phyloP scores from a whole-genome alignment of 2,888 invertebrate genomes.

The Aphelenchoides bicaudatus region DNA sequence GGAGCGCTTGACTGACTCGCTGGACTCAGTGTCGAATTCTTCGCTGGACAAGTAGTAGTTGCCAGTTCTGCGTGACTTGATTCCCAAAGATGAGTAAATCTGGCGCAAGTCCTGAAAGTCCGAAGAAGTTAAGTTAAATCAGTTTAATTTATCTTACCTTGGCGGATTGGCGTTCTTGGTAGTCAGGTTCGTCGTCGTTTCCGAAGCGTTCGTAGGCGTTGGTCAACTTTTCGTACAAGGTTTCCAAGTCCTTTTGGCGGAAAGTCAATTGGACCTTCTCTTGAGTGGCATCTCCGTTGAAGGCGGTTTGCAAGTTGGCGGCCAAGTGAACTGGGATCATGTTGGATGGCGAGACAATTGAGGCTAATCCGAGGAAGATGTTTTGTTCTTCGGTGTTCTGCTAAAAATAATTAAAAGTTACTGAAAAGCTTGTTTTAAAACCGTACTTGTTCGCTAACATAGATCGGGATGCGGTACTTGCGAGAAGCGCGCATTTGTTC shows the following conservation, averaged over 20 bases:
- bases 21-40: too few relatives aligned
- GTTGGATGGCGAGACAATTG: conserved; percentile 42
- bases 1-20: neutral
- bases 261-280: conserved; percentile 27
- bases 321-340: conserved; percentile 41
- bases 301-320: conserved; percentile 41
- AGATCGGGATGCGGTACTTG: conserved; percentile 39
- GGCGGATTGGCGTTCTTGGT: neutral
- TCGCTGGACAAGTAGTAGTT: conserved; percentile 19
- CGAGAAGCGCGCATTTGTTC: conserved; percentile 25
- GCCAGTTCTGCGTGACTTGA: conserved; percentile 16
- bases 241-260: conserved; percentile 40
- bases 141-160: too few relatives aligned
- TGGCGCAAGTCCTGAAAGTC: conserved; percentile 3
- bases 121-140: too few relatives aligned
- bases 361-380: conserved; percentile 39
- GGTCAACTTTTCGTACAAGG: conserved; percentile 26
- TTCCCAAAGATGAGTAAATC: conserved; percentile 11
- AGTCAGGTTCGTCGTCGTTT: neutral
- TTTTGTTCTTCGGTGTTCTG: conserved; percentile 26
- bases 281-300: conserved; percentile 35
- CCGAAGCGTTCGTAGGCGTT: neutral
- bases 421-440: too few relatives aligned
- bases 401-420: too few relatives aligned
- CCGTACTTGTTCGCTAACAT: conserved; percentile 29